Percentiles rank a stretch among this genome's conserved stretches.
Evolutionary conservation across 92 coral and sea anemone species (phyloP).

Genomic region (Palythoa grandiflora): DNA sequence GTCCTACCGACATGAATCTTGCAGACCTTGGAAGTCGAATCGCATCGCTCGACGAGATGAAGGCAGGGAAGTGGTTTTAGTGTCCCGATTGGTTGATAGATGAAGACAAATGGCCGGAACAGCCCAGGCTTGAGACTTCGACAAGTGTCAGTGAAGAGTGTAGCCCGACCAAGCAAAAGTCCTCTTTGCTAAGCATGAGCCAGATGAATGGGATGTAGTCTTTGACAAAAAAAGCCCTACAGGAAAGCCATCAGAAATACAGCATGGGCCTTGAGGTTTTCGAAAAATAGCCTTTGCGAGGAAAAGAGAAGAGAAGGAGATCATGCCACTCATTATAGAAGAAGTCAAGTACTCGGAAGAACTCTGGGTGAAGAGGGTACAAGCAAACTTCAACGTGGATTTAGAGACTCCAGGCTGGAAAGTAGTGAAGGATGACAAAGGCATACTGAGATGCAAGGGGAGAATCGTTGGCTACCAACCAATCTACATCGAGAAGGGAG

Average conservation of each 20-base stretch:
- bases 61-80: too few species aligned
- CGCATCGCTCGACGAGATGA: constrained; percentile 68
- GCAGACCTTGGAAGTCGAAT: constrained; percentile 78
- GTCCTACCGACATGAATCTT: too few species aligned
- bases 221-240: constrained; percentile 7
- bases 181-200: constrained; percentile 43
- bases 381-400: too few species aligned
- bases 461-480: too few species aligned
- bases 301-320: constrained; percentile 16
- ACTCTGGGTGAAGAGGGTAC: too few species aligned
- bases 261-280: constrained; percentile 65
- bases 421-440: constrained; percentile 56
- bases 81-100: constrained; percentile 63
- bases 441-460: constrained; percentile 60
- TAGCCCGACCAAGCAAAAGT: constrained; percentile 35
- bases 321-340: constrained; percentile 50
- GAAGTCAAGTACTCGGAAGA: too few species aligned
- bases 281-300: constrained; percentile 41
- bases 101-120: constrained; percentile 38
- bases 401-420: too few species aligned
- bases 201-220: too few species aligned
- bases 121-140: too few species aligned
- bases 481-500: too few species aligned
- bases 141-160: too few species aligned
- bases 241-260: constrained; percentile 58